Base-by-base conservation (phyloP, 53 echinoderm and acorn worm species). In the Astropecten irregularis region DNA sequence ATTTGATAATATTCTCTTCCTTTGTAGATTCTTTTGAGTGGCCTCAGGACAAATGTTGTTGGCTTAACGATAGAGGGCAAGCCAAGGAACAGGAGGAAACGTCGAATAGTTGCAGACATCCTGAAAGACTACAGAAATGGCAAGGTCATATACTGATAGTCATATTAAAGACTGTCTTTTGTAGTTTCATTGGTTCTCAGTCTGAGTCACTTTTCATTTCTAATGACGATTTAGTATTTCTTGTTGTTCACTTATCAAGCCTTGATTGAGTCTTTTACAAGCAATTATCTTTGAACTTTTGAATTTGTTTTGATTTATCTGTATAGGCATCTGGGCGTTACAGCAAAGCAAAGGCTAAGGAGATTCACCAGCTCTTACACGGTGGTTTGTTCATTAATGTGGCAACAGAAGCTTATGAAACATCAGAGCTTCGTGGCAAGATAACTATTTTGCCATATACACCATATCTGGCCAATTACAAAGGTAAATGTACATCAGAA, bases 101-200 rank as follows among this genome's bases (percentile, higher is more conserved):
- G 96, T 30, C 83, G 72, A 26, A 91, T 96, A 27, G 87, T 96
- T 8, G 96, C 93, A 14, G 96, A 96, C 63, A 87, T 96, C 15
- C 66, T 89, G 42, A 89, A 91, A 48, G 81, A 91, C 46, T 91
- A 93, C 54, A 53, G 84, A 8, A 89, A 91, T 54, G 96, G 96
- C 11, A 10, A 82, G 89, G 96, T 96, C 40, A 91, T 88, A 21
- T 33, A 9, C 22, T 20, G 14, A 13, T 65, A 49, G 29, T 27
- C 9, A 61, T 61, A 15, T 13, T 2, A n/a, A n/a, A n/a, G n/a
- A n/a, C n/a, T n/a, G n/a, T n/a, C n/a, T n/a, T n/a, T n/a, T n/a
- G n/a, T n/a, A n/a, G n/a, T n/a, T n/a, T n/a, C n/a, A n/a, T n/a
- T n/a, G n/a, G n/a, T n/a, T n/a, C n/a, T n/a, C n/a, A n/a, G n/a